Conservation (phyloP, 2,797 vertebrate genomes). For the Cossypha caffra region DNA sequence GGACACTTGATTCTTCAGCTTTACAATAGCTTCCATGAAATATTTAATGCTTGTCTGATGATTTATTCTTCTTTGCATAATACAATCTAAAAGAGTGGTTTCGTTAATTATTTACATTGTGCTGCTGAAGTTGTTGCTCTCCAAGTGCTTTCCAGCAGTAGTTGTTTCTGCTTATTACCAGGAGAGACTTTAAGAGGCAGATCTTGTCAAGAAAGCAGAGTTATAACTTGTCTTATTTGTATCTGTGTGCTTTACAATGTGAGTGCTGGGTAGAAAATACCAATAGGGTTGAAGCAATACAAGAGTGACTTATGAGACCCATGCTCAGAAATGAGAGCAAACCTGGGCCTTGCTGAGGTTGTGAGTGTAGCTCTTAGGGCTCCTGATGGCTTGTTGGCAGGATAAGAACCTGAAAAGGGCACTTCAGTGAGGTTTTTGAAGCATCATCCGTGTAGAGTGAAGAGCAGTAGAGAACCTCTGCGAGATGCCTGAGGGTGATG, state of each 20-base stretch:
- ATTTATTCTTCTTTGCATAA: constrained; percentile 53
- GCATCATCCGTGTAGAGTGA: neutral
- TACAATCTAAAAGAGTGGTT: constrained; percentile 33
- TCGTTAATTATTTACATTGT: constrained; percentile 62
- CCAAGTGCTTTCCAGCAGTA: neutral
- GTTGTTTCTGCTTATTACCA: neutral
- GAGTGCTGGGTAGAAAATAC: neutral
- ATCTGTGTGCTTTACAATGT: neutral
- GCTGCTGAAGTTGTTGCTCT: constrained; percentile 28
- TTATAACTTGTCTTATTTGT: neutral
- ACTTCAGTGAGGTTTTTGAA: neutral
- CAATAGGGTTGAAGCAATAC: neutral
- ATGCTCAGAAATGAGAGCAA: neutral
- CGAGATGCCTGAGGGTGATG: neutral
- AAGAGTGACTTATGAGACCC: neutral
- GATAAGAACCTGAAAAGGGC: neutral
- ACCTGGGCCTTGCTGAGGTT: neutral
- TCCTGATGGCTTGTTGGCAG: neutral
- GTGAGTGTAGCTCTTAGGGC: neutral
- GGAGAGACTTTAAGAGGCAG: neutral
- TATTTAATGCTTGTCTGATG: constrained; percentile 64
- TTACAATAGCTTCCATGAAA: constrained; percentile 51
- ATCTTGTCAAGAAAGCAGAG: constrained; percentile 17
- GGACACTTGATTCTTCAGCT: constrained; percentile 42
- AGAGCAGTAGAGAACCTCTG: neutral